Evolutionary conservation across 2,888 invertebrate species (phyloP), one percentile per base, ranked within the genome.

Genomic region (Helicoverpa assulta): DNA sequence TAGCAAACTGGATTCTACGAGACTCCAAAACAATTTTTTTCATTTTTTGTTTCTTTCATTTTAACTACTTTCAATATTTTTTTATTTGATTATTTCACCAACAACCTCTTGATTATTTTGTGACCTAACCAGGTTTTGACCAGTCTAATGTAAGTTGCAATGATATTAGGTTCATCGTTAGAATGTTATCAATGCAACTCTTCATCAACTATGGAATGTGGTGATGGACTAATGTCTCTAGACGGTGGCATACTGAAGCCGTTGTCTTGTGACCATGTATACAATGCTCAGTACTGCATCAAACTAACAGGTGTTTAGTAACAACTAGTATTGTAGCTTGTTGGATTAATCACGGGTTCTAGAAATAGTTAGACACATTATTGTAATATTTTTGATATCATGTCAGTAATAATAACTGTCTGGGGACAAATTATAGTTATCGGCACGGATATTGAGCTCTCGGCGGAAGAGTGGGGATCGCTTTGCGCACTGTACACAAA

Each of bases 111-210:
- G 37, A 37, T 37, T 37, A 10, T 37, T 10, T 10, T 37, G 37
- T 37, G 0, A 37, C 3, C 12, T 37, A 33, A 8, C 7, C 7
- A 33, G 7, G 0, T 40, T 62, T 55, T 61, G 53, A 67, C 37
- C 43, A 56, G 18, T 21, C 19, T 53, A 63, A 50, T 37, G 47
- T 50, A 40, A 53, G 19, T 65, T 55, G 61, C 64, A 54, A 78
- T 76, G 53, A 69, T 85, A 77, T 59, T 87, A 96, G 96, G 93
- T 86, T 69, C 85, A 82, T 91, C 96, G 69, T 93, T 97, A 89
- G 96, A 96, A 57, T 98, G 98, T 94, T 98, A 97, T 93, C 98
- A 98, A 88, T 98, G 98, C 94, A 96, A 97, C 85, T 97, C 98
- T 10, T 96, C 97, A 12, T 91, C 97, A 67, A 96, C 96, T 40